Evolutionary conservation across 2,797 vertebrate genomes (phyloP), one percentile per base, ranked within the genome.

Genomic region (Cephalopachus bancanus): DNA sequence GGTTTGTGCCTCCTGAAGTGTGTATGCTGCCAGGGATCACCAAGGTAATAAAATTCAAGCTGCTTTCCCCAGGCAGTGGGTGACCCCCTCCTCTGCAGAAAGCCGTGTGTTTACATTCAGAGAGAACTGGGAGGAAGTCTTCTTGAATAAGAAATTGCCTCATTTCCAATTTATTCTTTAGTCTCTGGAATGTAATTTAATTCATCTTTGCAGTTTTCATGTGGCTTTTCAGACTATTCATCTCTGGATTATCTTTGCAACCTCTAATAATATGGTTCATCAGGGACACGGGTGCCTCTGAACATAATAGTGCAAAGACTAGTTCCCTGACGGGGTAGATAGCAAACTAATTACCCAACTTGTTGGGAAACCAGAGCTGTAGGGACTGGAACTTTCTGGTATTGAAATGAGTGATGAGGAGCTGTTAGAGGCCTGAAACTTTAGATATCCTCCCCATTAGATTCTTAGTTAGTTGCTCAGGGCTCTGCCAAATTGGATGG

Each of bases 71-170:
- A 97, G 94, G 95, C 96, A 97, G 78, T 7, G 78, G 83, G 78
- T 95, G 95, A 97, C 85, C 94, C 97, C 87, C 95, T 95, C 92
- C 94, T 96, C 94, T n/a, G 53, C 88, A 96, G 59, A 53, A 86
- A 95, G 88, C 44, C n/a, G 30, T 7, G 26, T 97, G 65, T 98
- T 98, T 98, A 94, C 71, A 83, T 98, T 98, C 24, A 0, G 65
- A 90, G 97, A 94, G 84, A 83, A 14, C 49, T 67, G 57, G 26
- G 79, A 96, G 89, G 69, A 93, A 96, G 10, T 94, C 95, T 97
- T 71, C 28, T 96, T 97, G 87, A 98, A 97, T 98, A 97, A 97
- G 95, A 98, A 98, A 98, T 96, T 16, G 0, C 94, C 83, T 98
- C 69, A n/a, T 96, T 97, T 97, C 87, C 78, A 89, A 96, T 98